A percentile compares a stretch with the other conserved stretches of the same genome.
phyloP scores from a whole-genome alignment of 2,888 invertebrate genomes.

The Villa cingulata region DNA sequence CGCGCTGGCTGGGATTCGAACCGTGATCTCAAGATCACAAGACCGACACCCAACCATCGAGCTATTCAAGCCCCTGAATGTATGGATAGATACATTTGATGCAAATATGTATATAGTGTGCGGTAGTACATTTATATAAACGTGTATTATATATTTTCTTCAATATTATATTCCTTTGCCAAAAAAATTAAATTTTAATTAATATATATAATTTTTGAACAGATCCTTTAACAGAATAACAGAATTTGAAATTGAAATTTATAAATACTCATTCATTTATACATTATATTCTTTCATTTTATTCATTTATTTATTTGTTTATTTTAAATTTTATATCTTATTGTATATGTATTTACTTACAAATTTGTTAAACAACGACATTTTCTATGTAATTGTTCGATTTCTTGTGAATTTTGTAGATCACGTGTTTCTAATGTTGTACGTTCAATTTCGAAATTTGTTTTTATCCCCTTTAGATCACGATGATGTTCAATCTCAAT shows the following conservation, averaged over 20 bases:
- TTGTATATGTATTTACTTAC: constrained; percentile 33
- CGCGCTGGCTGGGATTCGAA: too few relatives aligned
- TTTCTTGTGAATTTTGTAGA: constrained; percentile 41
- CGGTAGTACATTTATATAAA: too few relatives aligned
- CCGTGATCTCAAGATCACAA: too few relatives aligned
- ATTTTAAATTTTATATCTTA: neutral
- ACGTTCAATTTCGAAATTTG: constrained; percentile 33
- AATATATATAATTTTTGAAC: neutral
- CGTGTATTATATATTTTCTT: too few relatives aligned
- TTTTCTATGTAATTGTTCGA: constrained; percentile 43
- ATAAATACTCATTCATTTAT: neutral
- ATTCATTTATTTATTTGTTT: neutral
- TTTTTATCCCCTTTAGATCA: constrained; percentile 33
- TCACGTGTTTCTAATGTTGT: constrained; percentile 34
- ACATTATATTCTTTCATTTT: neutral
- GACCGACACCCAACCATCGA: too few relatives aligned
- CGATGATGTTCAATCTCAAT: constrained; percentile 36
- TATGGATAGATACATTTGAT: too few relatives aligned
- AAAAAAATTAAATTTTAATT: too few relatives aligned
- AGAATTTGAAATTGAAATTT: neutral
- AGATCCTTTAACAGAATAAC: neutral
- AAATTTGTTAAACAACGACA: constrained; percentile 44
- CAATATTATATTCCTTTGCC: too few relatives aligned
- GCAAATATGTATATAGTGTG: too few relatives aligned
- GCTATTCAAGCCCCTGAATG: too few relatives aligned